These are phyloP conservation scores for Marmota monax DNA, from an alignment of 2,113 vertebrate genomes.

Conservation along the genomic window DNA sequence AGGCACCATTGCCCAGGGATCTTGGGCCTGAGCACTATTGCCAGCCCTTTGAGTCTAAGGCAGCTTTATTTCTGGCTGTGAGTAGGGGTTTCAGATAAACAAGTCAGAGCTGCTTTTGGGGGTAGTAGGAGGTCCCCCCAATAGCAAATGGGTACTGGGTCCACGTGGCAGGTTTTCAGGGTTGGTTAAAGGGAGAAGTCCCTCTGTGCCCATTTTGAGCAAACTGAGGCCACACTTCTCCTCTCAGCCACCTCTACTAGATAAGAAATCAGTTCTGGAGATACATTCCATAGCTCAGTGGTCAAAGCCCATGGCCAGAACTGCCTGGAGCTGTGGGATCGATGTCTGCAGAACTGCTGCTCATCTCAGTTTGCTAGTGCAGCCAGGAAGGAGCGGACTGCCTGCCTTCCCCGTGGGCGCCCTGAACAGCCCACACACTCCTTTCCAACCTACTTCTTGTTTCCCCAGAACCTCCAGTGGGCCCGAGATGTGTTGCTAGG, in stretches of 20 bases:
- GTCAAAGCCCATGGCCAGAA: slow-evolving; percentile 28
- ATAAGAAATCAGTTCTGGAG: not conserved
- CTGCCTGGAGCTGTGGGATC: not conserved
- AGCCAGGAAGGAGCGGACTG: slow-evolving; percentile 59
- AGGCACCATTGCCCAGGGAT: not conserved
- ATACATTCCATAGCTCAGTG: not conserved
- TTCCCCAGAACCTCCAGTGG: slow-evolving; percentile 98
- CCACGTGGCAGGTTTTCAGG: not conserved
- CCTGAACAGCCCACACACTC: slow-evolving; percentile 77
- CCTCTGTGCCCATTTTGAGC: not conserved
- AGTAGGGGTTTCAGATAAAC: not conserved
- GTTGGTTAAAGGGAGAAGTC: not conserved
- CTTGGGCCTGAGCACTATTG: not conserved
- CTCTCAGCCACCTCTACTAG: not conserved
- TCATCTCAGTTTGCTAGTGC: not conserved
- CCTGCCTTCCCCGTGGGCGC: slow-evolving; percentile 63
- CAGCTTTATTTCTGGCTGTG: not conserved
- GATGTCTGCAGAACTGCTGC: slow-evolving; percentile 4
- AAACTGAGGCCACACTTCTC: not conserved
- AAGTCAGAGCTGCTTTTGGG: not conserved
- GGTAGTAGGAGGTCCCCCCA: not conserved
- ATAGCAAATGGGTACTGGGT: not conserved
- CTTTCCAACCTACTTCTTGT: slow-evolving; percentile 84
- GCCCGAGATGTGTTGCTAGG: slow-evolving; percentile 99
- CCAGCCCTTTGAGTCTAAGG: not conserved